Evolutionary conservation across 2,113 vertebrate species (phyloP).

Genomic region (Gymnogyps californianus): DNA sequence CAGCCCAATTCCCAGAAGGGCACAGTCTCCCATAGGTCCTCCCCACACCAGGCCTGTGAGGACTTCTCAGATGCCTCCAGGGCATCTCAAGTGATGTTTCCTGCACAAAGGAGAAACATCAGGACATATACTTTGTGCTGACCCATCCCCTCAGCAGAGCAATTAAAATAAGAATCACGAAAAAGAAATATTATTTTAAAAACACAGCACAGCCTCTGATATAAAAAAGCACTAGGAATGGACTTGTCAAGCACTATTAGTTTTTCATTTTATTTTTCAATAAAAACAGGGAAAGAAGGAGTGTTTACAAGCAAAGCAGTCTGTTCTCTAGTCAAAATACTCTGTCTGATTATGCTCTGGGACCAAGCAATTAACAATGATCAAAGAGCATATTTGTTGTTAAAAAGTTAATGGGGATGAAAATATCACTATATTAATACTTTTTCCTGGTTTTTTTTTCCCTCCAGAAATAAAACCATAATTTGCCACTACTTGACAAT

Average conservation of each 20-base stretch:
- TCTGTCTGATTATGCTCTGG: neutral
- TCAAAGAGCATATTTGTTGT: neutral
- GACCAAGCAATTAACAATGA: conserved; percentile 30
- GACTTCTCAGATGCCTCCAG: neutral
- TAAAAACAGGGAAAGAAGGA: neutral
- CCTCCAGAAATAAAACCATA: neutral
- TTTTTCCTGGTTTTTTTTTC: neutral
- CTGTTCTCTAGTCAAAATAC: conserved; percentile 18
- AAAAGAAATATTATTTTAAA: neutral
- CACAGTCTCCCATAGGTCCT: neutral
- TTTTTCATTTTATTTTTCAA: conserved; percentile 10
- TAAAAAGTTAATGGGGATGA: conserved; percentile 24
- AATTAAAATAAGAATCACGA: neutral
- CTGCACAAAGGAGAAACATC: neutral
- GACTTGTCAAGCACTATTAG: neutral
- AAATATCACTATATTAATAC: neutral
- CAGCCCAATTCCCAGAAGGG: neutral
- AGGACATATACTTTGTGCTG: neutral
- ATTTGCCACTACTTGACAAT: neutral
- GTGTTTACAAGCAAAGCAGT: conserved; percentile 12
- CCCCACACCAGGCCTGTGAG: neutral
- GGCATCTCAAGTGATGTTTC: neutral
- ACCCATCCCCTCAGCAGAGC: neutral
- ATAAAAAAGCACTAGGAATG: neutral
- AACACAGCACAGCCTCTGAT: neutral